These are phyloP conservation scores for Phrynosoma blainvillii DNA, from an alignment of 2,113 vertebrate genomes.

Conservation along the genomic window DNA sequence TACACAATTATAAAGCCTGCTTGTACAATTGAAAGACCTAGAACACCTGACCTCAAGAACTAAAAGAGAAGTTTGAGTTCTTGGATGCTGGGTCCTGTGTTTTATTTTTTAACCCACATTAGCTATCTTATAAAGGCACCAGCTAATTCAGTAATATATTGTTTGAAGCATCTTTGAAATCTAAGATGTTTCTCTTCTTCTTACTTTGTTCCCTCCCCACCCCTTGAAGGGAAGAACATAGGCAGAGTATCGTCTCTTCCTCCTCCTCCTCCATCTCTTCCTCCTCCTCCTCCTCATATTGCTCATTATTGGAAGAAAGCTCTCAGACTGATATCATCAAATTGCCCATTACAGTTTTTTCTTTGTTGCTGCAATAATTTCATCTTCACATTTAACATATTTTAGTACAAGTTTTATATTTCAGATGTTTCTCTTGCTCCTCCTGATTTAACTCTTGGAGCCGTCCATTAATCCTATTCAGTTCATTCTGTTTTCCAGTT, in stretches of 20 bases:
- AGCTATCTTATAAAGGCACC: background rate
- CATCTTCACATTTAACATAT: constrained; percentile 58
- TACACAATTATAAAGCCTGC: too few species aligned
- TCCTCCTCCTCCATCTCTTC: too few species aligned
- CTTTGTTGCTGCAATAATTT: constrained; percentile 40
- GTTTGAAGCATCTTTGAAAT: background rate
- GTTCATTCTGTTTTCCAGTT: constrained; percentile 44
- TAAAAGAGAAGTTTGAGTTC: background rate
- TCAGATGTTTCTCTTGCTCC: constrained; percentile 53
- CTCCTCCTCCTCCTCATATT: too few species aligned
- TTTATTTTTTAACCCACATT: background rate
- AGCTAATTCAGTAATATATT: background rate
- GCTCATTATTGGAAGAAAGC: too few species aligned
- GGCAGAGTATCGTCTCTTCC: constrained; percentile 31
- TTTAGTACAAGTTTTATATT: constrained; percentile 36
- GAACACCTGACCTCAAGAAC: background rate
- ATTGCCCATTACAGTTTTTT: constrained; percentile 1
- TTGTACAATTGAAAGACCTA: background rate
- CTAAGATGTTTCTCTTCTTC: constrained; percentile 14
- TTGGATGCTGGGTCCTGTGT: background rate
- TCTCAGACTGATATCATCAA: constrained; percentile 61
- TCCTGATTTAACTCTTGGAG: constrained; percentile 60
- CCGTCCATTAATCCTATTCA: constrained; percentile 35
- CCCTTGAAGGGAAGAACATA: background rate
- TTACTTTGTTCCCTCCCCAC: background rate